phyloP scores from a whole-genome alignment of 2,888 invertebrate species.

The Itoplectis maculator region DNA sequence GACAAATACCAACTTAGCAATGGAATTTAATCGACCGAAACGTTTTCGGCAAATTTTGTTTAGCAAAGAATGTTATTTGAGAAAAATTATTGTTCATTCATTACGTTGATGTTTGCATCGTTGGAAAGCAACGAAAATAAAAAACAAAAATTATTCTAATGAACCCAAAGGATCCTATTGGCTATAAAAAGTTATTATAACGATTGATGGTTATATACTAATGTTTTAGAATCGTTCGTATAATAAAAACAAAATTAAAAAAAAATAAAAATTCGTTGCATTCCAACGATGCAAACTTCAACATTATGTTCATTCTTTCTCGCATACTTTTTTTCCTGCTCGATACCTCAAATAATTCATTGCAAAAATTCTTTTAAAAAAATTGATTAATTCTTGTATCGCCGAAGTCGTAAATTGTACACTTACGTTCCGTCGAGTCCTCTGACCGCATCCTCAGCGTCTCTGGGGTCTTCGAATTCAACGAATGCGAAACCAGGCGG shows the following conservation, averaged over 20 bases:
- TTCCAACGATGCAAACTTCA: no score
- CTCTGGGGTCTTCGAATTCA: conserved; percentile 94
- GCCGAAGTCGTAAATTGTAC: not conserved
- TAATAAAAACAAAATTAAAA: no score
- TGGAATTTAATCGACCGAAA: not conserved
- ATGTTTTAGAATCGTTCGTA: no score
- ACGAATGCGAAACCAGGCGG: conserved; percentile 97
- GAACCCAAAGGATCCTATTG: no score
- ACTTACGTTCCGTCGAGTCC: conserved; percentile 94
- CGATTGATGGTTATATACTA: no score
- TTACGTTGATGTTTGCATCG: no score
- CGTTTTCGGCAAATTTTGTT: not conserved
- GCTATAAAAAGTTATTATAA: no score
- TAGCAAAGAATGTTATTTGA: not conserved
- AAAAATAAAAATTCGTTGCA: no score
- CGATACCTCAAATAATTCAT: not conserved
- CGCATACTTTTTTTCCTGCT: not conserved
- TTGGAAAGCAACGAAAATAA: no score
- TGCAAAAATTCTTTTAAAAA: not conserved
- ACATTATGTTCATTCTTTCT: no score
- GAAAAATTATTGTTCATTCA: not conserved
- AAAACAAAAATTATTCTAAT: no score
- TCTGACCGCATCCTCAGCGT: conserved; percentile 94
- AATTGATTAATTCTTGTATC: not conserved
- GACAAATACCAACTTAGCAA: not conserved